Percentiles rank a stretch among this genome's conserved stretches.
Evolutionary conservation across 2,113 vertebrate genomes (phyloP).

Genomic region (Lamprologus speciosus): DNA sequence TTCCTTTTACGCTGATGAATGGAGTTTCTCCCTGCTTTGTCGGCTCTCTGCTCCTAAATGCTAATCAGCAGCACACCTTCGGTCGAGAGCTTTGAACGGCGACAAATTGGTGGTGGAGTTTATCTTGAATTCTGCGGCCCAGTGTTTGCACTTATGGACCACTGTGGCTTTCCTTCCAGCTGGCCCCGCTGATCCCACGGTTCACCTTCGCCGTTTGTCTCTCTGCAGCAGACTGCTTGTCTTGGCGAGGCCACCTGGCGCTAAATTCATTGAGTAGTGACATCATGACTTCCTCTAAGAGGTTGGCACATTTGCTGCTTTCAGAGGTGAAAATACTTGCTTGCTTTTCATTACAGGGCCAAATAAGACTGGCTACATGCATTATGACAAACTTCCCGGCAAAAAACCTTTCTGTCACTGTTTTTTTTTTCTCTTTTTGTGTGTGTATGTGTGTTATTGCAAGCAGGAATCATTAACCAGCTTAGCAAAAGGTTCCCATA

Average conservation of each 20-base stretch:
- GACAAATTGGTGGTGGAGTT: background rate
- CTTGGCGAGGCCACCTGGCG: slow-evolving; percentile 1
- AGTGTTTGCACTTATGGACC: background rate
- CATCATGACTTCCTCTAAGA: slow-evolving; percentile 27
- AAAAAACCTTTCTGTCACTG: background rate
- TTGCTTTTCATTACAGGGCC: background rate
- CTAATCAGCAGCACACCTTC: slow-evolving; percentile 28
- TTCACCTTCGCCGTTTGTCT: background rate
- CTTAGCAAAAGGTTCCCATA: slow-evolving; percentile 29
- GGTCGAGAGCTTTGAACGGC: background rate
- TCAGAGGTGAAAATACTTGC: slow-evolving; percentile 2
- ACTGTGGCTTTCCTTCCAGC: background rate
- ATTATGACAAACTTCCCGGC: slow-evolving; percentile 2
- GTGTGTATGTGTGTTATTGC: background rate
- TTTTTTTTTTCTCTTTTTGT: background rate
- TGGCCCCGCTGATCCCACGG: background rate
- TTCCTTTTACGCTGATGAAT: background rate
- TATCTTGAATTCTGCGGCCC: background rate
- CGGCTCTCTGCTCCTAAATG: background rate
- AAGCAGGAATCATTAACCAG: slow-evolving; percentile 4
- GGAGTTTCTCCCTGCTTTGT: background rate
- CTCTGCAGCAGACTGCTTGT: background rate
- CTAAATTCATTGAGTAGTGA: slow-evolving; percentile 6
- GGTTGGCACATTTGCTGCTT: background rate
- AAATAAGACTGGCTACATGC: background rate